Evolutionary conservation across 1,140 invertebrate genomes (phyloP).

Genomic region (Ganaspis sp.): DNA sequence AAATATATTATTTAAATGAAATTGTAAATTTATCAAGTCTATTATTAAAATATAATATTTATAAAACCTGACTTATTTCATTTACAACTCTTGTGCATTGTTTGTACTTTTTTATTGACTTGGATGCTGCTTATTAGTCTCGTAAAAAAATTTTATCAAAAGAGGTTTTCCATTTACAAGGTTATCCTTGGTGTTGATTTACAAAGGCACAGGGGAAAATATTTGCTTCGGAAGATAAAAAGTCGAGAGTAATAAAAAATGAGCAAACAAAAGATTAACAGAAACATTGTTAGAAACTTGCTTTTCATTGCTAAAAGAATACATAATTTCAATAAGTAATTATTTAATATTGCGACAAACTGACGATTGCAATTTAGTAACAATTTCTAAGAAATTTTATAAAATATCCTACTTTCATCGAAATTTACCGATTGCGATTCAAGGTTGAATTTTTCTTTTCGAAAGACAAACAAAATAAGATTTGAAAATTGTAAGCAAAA

Average conservation of each 20-base stretch:
- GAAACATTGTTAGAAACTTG: conserved; percentile 1
- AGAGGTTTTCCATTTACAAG: conserved; percentile 11
- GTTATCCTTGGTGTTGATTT: conserved; percentile 28
- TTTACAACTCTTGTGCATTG: no score
- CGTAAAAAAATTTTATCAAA: neutral
- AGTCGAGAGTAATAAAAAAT: neutral
- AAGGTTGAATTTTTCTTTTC: no score
- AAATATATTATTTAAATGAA: no score
- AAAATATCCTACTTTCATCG: no score
- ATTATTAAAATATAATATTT: no score
- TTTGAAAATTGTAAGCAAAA: no score
- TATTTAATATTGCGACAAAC: neutral
- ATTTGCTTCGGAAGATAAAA: conserved; percentile 21
- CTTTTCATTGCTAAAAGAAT: neutral
- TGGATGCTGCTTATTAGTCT: neutral
- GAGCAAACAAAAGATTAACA: neutral
- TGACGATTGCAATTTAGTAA: neutral
- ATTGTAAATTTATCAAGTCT: no score
- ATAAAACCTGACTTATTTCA: no score
- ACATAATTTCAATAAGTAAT: neutral
- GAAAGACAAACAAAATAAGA: no score
- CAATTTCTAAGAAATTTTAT: neutral
- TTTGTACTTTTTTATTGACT: neutral
- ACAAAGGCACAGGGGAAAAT: conserved; percentile 4
- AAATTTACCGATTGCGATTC: no score